Base-by-base conservation (phyloP, 2,797 vertebrate species). In the Bufotes viridis region DNA sequence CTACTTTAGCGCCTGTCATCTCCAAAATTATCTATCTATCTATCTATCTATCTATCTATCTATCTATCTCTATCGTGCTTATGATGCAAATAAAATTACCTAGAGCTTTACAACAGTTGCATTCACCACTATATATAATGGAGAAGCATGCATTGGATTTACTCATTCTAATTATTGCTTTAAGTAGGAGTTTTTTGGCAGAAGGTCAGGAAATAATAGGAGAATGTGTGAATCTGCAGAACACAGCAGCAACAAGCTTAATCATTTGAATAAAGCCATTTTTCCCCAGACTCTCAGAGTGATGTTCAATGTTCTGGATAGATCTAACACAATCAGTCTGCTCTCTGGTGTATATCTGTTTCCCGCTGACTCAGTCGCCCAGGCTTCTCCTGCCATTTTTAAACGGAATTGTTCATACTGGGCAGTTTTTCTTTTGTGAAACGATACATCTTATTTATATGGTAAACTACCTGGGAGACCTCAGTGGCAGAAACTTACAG, bases 161-260 rank as follows among this genome's bases (percentile, higher is more conserved):
- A 93, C 93, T 93, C 93, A 94, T 95, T 94, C 94, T 95, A 95
- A 95, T 94, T 96, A 95, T 95, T 95, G 94, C 94, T 94, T 93
- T 93, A 94, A 94, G 94, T 94, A 92, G 94, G 95, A 93, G 94
- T 91, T 93, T 42, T 95, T 94, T 95, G 95, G 94, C 94, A 92
- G 90, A 91, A 94, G 95, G 95, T 96, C 95, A 94, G 94, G 92
- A 95, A 96, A 96, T 96, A 95, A 96, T 94, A 94, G 93, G 93
- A 94, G 94, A 96, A 95, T 94, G 94, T 95, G 94, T 94, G 95
- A 95, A 94, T 95, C 93, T 95, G 93, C 91, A 93, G 93, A 93
- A 90, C 90, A 91, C 92, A 90, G 91, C 92, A 91, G 93, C 94
- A 93, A 94, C 93, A 92, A 95, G 94, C 94, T 94, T 95, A 94